A percentile compares a stretch with the other conserved stretches of the same genome.
Conservation (phyloP, 2,113 vertebrate species). For the Phyllostomus discolor region DNA sequence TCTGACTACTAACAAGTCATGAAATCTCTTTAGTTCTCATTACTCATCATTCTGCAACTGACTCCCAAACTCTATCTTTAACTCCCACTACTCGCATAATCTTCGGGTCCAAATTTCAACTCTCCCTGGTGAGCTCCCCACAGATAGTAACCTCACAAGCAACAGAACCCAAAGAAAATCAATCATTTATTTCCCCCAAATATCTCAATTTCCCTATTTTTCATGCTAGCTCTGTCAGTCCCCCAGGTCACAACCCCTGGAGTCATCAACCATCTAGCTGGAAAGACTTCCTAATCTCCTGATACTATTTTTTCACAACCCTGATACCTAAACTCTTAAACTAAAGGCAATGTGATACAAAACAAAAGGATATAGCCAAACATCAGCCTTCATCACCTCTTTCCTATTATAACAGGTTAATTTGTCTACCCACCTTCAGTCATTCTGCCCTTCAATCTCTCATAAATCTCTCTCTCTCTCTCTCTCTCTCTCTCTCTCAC, state of each 20-base stretch:
- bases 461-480: background rate
- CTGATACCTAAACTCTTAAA: background rate
- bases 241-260: background rate
- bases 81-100: background rate
- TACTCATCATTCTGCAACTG: background rate
- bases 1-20: background rate
- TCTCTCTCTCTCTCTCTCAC: background rate
- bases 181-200: background rate
- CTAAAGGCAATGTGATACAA: background rate
- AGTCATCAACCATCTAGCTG: background rate
- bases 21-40: background rate
- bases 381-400: background rate
- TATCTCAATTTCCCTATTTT: background rate
- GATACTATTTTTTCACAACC: background rate
- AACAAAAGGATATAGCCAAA: slow-evolving; percentile 12
- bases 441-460: background rate
- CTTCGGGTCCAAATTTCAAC: slow-evolving; percentile 30
- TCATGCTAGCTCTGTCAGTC: background rate
- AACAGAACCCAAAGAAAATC: background rate
- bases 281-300: slow-evolving; percentile 9
- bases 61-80: background rate
- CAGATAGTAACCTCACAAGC: background rate
- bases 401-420: background rate
- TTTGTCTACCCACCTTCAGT: background rate
- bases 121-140: background rate